A percentile compares a stretch with the other conserved stretches of the same genome.
Conservation (phyloP, 2,797 vertebrate genomes). For the Gambelia wislizenii region DNA sequence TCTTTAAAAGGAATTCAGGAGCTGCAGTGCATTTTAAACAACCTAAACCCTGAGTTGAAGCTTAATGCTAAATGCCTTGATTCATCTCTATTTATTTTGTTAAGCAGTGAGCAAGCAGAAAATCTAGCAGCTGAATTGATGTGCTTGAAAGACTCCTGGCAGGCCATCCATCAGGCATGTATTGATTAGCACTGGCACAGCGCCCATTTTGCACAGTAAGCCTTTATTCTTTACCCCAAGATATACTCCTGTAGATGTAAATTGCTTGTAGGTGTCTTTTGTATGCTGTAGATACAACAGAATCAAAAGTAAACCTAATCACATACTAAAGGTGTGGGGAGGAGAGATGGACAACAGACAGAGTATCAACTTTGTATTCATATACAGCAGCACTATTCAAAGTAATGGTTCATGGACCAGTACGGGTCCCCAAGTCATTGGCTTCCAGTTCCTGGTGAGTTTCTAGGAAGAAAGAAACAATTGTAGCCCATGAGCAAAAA, state of each 20-base stretch:
- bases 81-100: constrained; percentile 76
- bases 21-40: constrained; percentile 66
- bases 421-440: too few relatives aligned
- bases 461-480: too few relatives aligned
- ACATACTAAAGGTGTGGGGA: background rate
- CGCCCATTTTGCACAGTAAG: constrained; percentile 69
- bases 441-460: too few relatives aligned
- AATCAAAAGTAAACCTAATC: constrained; percentile 16
- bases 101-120: constrained; percentile 78
- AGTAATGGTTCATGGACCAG: too few relatives aligned
- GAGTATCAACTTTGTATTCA: background rate
- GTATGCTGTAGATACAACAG: background rate
- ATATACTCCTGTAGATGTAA: constrained; percentile 60
- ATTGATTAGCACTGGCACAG: constrained; percentile 70
- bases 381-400: background rate
- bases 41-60: constrained; percentile 60
- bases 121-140: constrained; percentile 74
- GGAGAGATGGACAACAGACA: background rate
- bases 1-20: constrained; percentile 48
- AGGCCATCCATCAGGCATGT: constrained; percentile 73
- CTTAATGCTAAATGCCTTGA: constrained; percentile 71
- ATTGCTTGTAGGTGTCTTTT: constrained; percentile 62
- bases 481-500: too few relatives aligned
- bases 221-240: constrained; percentile 64
- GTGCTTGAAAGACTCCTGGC: constrained; percentile 71